Evolutionary conservation across 2,797 vertebrate genomes (phyloP).

Genomic region (Pantherophis vulpinus): DNA sequence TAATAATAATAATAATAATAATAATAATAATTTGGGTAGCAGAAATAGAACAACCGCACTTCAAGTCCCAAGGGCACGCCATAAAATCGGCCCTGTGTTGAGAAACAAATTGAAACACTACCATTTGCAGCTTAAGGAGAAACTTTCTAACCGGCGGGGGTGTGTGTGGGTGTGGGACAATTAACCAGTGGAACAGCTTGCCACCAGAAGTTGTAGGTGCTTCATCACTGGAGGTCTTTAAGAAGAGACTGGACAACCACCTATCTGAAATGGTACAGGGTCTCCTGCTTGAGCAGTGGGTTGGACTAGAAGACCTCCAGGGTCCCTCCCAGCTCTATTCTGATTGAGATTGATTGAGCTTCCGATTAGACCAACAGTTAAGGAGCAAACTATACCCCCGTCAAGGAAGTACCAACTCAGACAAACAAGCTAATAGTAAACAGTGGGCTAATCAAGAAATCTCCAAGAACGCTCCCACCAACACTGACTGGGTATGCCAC

Average conservation of each 20-base stretch:
- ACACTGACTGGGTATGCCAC: background rate
- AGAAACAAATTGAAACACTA: background rate
- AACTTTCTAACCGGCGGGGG: too few species aligned
- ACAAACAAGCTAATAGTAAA: background rate
- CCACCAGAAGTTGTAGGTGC: too few species aligned
- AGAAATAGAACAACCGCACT: rapidly evolving
- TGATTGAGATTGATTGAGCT: too few species aligned
- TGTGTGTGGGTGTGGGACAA: too few species aligned
- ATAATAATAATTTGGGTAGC: background rate
- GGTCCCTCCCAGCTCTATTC: too few species aligned
- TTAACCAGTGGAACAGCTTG: too few species aligned
- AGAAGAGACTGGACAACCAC: too few species aligned
- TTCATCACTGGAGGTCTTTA: too few species aligned
- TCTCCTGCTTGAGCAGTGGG: too few species aligned
- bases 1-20: too few species aligned
- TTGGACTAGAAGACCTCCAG: too few species aligned
- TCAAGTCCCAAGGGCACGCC: background rate
- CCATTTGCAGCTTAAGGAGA: background rate
- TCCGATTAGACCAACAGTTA: background rate
- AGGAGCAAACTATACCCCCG: background rate
- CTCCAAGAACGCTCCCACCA: background rate
- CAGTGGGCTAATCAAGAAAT: background rate
- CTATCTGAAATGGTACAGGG: too few species aligned
- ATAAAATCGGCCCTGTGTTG: background rate
- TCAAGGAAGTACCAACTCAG: background rate